Evolutionary conservation across 2,888 invertebrate genomes (phyloP), one percentile per base, ranked within the genome.

Genomic region (Drosophila phalerata): DNA sequence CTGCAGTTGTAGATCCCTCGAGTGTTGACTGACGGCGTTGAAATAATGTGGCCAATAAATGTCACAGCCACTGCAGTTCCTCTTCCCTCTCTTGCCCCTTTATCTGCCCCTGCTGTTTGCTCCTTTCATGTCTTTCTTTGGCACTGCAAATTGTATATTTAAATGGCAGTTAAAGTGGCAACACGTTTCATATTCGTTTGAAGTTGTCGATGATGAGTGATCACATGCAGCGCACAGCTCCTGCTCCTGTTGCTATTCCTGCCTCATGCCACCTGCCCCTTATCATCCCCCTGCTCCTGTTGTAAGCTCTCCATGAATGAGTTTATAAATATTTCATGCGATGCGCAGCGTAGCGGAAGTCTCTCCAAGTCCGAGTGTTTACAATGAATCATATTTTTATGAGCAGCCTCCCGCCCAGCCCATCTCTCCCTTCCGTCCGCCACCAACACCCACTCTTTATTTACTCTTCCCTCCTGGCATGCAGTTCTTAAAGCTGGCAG

Each of bases 91-190:
- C 13, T 4, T n/a, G 13, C 17, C 13, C n/a, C 22, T 28, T 42
- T 15, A 5, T 28, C 47, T 8, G 1, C 11, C 22, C 42, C 56
- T 13, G 10, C 58, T 38, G 28, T 47, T 34, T 42, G 43, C 64
- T 63, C 28, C 85, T 88, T 85, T 85, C 88, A 85, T 88, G 81
- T 85, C 76, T 77, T 78, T 62, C 73, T 65, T 60, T 73, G 63
- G 62, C 73, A 65, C 49, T 56, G 79, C 69, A 76, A 78, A 82
- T 82, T 85, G 86, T 88, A 49, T 85, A 88, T 85, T 89, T 89
- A 89, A 86, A 86, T 89, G 87, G 86, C 85, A 86, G 90, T 88
- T 86, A 89, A 86, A 86, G 86, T 86, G 90, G 86, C 84, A 89
- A 88, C 86, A 86, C 86, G 86, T 77, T 86, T 83, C 86, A 66